Conservation (phyloP, 1,140 invertebrate genomes). For the Laupala kohalensis region DNA sequence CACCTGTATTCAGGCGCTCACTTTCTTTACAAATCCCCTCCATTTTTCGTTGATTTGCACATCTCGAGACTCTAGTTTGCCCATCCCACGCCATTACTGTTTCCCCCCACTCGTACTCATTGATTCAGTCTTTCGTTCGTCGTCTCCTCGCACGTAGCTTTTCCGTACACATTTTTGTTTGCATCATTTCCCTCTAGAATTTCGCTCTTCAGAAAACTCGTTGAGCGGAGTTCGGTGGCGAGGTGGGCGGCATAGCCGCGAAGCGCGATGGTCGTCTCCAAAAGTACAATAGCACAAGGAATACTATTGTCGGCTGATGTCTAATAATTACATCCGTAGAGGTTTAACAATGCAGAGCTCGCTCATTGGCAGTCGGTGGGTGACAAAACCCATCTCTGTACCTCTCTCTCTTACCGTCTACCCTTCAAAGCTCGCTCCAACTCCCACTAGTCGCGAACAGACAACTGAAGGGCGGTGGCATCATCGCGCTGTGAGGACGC, state of each 20-base stretch:
- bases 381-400: background rate
- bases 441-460: too few relatives aligned
- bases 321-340: background rate
- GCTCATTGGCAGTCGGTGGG: background rate
- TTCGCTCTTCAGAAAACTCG: background rate
- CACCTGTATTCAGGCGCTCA: background rate
- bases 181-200: background rate
- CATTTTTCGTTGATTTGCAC: background rate
- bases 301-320: background rate
- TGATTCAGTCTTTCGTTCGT: background rate
- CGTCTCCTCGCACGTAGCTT: background rate
- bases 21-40: background rate
- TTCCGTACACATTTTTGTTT: background rate
- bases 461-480: background rate
- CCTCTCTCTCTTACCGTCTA: too few relatives aligned
- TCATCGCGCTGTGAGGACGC: too few relatives aligned
- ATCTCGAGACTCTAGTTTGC: too few relatives aligned
- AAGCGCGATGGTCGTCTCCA: too few relatives aligned
- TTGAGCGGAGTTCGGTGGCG: background rate
- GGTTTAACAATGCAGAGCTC: background rate
- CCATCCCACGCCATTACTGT: too few relatives aligned
- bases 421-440: too few relatives aligned
- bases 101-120: too few relatives aligned
- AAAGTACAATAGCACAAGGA: background rate
- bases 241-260: background rate